Percentiles rank a stretch among this genome's conserved stretches.
These are phyloP conservation scores for Astur gentilis DNA, from an alignment of 2,113 vertebrate species.

Conservation along the genomic window DNA sequence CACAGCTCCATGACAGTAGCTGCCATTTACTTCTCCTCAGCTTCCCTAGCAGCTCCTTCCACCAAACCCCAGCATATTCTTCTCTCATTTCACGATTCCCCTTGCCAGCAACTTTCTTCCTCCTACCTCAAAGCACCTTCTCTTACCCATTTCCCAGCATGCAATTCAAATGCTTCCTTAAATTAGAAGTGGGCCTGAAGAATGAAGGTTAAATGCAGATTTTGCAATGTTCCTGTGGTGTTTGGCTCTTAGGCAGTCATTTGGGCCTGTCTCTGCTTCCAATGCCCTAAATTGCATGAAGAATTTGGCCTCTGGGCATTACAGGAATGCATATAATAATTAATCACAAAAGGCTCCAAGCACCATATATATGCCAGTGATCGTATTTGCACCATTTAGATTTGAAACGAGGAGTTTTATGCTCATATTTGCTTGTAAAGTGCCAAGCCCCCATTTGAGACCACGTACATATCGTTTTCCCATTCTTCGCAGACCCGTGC, in stretches of 20 bases:
- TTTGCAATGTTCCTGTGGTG: neutral
- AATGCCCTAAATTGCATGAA: neutral
- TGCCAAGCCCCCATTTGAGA: neutral
- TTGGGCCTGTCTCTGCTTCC: neutral
- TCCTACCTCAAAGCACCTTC: neutral
- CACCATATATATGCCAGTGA: neutral
- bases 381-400: conserved; percentile 11
- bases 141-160: neutral
- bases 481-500: neutral
- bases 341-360: conserved; percentile 20
- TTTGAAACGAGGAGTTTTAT: neutral
- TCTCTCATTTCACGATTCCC: neutral
- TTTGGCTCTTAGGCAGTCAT: neutral
- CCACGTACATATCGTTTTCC: neutral
- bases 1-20: neutral
- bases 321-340: conserved; percentile 12
- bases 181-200: neutral
- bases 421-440: neutral
- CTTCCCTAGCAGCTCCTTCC: neutral
- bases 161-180: neutral
- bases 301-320: conserved; percentile 18
- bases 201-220: neutral
- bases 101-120: neutral
- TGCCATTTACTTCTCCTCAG: neutral
- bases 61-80: neutral